phyloP scores from a whole-genome alignment of 2,113 vertebrate genomes.

The Salvator merianae region DNA sequence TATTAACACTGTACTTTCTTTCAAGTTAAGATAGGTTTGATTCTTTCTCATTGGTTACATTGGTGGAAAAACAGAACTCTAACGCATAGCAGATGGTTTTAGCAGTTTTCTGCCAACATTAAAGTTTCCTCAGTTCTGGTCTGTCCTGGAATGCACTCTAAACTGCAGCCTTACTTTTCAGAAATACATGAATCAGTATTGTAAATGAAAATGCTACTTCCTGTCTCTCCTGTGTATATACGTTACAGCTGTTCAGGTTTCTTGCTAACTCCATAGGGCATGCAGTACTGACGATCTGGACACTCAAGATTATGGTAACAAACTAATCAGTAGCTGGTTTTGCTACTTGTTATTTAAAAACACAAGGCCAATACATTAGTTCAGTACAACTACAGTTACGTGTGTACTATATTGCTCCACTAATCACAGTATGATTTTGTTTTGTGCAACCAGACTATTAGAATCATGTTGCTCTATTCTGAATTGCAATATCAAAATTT shows the following conservation, averaged over 20 bases:
- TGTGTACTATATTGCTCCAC: no score
- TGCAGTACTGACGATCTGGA: no score
- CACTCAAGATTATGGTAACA: slow-evolving; percentile 28
- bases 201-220: background rate
- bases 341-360: slow-evolving; percentile 35
- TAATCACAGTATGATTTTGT: background rate
- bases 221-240: slow-evolving; percentile 7
- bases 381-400: background rate
- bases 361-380: background rate
- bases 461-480: background rate
- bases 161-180: background rate
- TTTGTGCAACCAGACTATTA: background rate
- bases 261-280: background rate
- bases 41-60: background rate
- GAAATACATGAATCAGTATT: background rate
- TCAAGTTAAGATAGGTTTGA: background rate
- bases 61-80: background rate
- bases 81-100: background rate
- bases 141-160: background rate
- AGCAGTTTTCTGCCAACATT: background rate
- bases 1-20: no score
- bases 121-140: background rate
- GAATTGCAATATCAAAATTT: background rate
- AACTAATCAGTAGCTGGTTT: background rate
- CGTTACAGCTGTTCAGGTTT: slow-evolving; percentile 20